Base-by-base conservation (phyloP, 2,113 vertebrate species). In the Apodemus sylvaticus region DNA sequence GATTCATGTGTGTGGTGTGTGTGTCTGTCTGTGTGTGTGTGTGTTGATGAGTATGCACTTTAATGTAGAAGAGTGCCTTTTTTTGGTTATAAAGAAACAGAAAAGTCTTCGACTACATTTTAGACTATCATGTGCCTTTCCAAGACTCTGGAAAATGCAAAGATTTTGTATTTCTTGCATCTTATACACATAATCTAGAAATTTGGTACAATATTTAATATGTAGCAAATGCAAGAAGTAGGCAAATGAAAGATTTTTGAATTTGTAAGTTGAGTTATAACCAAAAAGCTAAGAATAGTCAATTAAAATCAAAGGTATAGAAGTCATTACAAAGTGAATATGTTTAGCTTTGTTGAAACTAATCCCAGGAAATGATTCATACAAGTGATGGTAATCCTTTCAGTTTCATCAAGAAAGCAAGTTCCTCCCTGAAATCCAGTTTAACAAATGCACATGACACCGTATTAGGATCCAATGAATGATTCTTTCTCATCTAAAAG, bases 321-420 rank as follows among this genome's bases (percentile, higher is more conserved):
- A 96, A 96, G 53, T 92, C 34, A 83, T 24, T 94, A 42, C 51
- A 91, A 95, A 96, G 83, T 89, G 13, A 91, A 81, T 58, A 20
- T 70, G n/a, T 48, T 55, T 85, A 74, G 48, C 31, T 24, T 45
- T 48, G 13, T 45, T 89, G 14, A 93, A 96, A 91, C 17, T 68
- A 48, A 93, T 92, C 62, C 11, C 58, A 76, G 76, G 73, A 96
- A 94, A 95, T 64, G 20, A 91, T 66, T 92, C 64, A 93, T 89
- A 31, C 26, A 94, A 71, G 89, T 92, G 82, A 77, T 81, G 0
- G 3, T 20, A 93, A 91, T 74, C 51, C 24, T 36, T 77, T n/a
- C 42, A 31, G 82, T 81, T 85, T 93, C 51, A 68, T 83, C 31
- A 51, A 94, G 86, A 93, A 96, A 73, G 7, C 20, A 82, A 16